A percentile compares a stretch with the other conserved stretches of the same genome.
These are phyloP conservation scores for Chaitophorus viminalis DNA, from an alignment of 2,888 invertebrate species.

Conservation along the genomic window DNA sequence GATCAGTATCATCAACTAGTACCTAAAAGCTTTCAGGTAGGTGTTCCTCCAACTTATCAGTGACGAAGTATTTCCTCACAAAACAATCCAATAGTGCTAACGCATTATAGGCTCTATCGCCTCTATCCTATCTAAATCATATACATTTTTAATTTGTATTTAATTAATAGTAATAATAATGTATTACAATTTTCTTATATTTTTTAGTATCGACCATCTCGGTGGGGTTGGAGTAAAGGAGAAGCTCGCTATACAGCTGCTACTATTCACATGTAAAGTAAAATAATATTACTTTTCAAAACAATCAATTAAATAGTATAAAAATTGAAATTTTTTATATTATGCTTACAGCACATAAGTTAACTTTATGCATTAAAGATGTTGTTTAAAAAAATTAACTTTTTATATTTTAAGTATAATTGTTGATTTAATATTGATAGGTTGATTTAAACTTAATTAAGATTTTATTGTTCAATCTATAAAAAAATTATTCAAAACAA, in stretches of 20 bases:
- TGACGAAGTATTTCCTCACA: too few relatives aligned
- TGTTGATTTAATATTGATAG: neutral
- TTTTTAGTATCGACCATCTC: constrained; percentile 90
- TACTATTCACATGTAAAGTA: constrained; percentile 87
- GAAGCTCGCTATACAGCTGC: constrained; percentile 94
- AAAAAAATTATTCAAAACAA: too few relatives aligned
- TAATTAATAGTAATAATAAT: too few relatives aligned
- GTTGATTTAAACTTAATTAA: too few relatives aligned
- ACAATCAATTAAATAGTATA: neutral
- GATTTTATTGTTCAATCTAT: too few relatives aligned
- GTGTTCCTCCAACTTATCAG: too few relatives aligned
- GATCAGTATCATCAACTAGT: too few relatives aligned
- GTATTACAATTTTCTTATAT: constrained; percentile 62
- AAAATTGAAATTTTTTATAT: neutral
- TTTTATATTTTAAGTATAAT: neutral
- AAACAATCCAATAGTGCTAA: too few relatives aligned
- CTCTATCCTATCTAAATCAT: too few relatives aligned
- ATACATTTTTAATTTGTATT: too few relatives aligned
- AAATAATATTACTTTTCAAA: neutral
- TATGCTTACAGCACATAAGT: neutral
- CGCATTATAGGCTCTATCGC: too few relatives aligned
- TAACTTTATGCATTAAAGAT: neutral
- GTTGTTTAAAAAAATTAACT: neutral
- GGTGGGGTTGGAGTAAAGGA: constrained; percentile 88
- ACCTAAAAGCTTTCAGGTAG: too few relatives aligned